These are phyloP conservation scores for Hyphantria cunea DNA, from an alignment of 1,140 invertebrate genomes.

Conservation along the genomic window DNA sequence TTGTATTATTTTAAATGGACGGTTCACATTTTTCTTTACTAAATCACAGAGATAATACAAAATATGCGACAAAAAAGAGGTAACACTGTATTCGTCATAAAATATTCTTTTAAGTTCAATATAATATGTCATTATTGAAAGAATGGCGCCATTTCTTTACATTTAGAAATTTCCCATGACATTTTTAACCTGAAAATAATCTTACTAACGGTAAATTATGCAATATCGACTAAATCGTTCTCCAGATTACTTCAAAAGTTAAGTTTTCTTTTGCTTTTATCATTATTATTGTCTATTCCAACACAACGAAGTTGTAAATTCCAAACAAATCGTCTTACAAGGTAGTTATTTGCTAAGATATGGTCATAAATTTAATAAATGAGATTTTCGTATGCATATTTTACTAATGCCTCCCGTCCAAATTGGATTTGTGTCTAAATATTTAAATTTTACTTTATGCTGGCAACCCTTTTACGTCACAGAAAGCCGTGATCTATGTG, in stretches of 20 bases:
- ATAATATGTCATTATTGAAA: not conserved
- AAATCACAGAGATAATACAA: too few relatives aligned
- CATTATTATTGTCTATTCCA: not conserved
- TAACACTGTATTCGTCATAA: too few relatives aligned
- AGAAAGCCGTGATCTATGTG: conserved; percentile 12
- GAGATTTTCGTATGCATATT: not conserved
- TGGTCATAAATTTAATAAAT: conserved; percentile 22
- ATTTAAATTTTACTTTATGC: conserved; percentile 32
- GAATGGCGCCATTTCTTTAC: not conserved
- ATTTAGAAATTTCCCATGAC: not conserved
- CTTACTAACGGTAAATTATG: not conserved
- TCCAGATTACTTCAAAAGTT: conserved; percentile 1
- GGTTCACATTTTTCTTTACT: too few relatives aligned
- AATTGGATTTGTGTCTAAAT: conserved; percentile 44
- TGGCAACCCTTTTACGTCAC: conserved; percentile 19
- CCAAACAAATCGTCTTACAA: conserved; percentile 14
- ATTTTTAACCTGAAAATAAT: not conserved
- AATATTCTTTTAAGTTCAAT: too few relatives aligned
- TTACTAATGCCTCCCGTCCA: conserved; percentile 14
- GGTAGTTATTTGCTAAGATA: not conserved
- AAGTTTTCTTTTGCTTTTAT: not conserved
- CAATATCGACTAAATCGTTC: conserved; percentile 3
- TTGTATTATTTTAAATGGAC: too few relatives aligned
- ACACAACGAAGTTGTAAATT: not conserved
- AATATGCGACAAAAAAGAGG: too few relatives aligned